A percentile compares a stretch with the other conserved stretches of the same genome.
phyloP scores from a whole-genome alignment of 2,797 vertebrate species.

The Anisognathus igniventris region DNA sequence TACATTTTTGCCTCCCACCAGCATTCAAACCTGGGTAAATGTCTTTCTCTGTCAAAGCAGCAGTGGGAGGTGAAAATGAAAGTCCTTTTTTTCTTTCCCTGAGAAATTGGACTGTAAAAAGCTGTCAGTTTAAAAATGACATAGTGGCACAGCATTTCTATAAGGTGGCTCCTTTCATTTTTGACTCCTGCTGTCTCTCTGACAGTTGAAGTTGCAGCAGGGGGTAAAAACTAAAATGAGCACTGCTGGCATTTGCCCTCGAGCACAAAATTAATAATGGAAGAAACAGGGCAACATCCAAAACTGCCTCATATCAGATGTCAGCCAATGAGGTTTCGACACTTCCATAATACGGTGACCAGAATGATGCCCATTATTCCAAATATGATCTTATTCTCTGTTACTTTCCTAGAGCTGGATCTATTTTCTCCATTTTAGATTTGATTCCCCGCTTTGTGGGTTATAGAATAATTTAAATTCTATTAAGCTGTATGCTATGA shows the following conservation, averaged over 20 bases:
- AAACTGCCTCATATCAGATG: constrained; percentile 60
- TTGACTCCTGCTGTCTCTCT: constrained; percentile 74
- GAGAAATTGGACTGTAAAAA: constrained; percentile 73
- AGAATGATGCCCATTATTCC: constrained; percentile 62
- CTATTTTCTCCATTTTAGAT: constrained; percentile 45
- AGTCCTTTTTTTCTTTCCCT: constrained; percentile 69
- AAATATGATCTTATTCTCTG: constrained; percentile 52
- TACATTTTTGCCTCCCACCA: constrained; percentile 69
- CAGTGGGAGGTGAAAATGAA: constrained; percentile 73
- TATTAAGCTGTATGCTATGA: constrained; percentile 2
- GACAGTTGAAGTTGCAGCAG: constrained; percentile 80
- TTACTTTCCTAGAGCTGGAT: constrained; percentile 15
- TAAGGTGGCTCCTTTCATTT: constrained; percentile 76
- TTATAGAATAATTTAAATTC: constrained; percentile 34
- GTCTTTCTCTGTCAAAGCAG: constrained; percentile 75
- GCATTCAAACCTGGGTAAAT: constrained; percentile 65
- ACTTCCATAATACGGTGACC: constrained; percentile 64
- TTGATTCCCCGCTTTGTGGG: constrained; percentile 17
- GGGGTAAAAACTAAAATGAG: constrained; percentile 73
- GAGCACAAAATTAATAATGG: constrained; percentile 79
- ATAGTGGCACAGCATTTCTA: constrained; percentile 73
- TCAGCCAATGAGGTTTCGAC: constrained; percentile 61
- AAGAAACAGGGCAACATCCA: constrained; percentile 68
- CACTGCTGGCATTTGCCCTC: constrained; percentile 75
- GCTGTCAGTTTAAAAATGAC: constrained; percentile 79